A percentile compares a stretch with the other conserved stretches of the same genome.
Evolutionary conservation across 2,888 invertebrate genomes (phyloP).

Genomic region (Silvanus unidentatus): DNA sequence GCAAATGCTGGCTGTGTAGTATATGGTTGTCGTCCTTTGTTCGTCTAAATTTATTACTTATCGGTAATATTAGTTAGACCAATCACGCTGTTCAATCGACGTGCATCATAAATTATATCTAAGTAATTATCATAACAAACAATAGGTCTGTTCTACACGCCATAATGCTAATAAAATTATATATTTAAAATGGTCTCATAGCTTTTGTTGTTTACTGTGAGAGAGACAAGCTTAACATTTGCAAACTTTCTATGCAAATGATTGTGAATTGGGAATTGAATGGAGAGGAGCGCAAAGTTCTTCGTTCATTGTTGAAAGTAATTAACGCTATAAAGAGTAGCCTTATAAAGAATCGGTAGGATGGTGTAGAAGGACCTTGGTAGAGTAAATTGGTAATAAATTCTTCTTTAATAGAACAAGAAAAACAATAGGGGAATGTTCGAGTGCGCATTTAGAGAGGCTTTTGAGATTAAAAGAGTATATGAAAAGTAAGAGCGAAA

Average conservation of each 20-base stretch:
- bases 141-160: slow-evolving; percentile 21
- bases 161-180: neutral
- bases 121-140: slow-evolving; percentile 33
- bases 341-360: too few relatives aligned
- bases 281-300: too few relatives aligned
- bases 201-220: too few relatives aligned
- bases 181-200: neutral
- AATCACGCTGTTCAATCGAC: slow-evolving; percentile 23
- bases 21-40: slow-evolving; percentile 30
- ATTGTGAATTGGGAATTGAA: too few relatives aligned
- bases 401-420: slow-evolving; percentile 28
- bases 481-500: slow-evolving; percentile 29
- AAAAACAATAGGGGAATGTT: slow-evolving; percentile 24
- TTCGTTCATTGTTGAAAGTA: too few relatives aligned
- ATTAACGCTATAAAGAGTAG: too few relatives aligned
- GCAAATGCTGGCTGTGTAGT: slow-evolving; percentile 16
- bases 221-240: too few relatives aligned
- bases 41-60: slow-evolving; percentile 32
- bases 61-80: slow-evolving; percentile 27
- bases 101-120: slow-evolving; percentile 28
- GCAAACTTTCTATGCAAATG: too few relatives aligned
- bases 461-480: slow-evolving; percentile 24
- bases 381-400: slow-evolving; percentile 28
- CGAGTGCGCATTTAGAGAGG: too few relatives aligned
- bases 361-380: slow-evolving; percentile 21